Conservation (phyloP, 2,113 vertebrate genomes). For the Sterna hirundo region DNA sequence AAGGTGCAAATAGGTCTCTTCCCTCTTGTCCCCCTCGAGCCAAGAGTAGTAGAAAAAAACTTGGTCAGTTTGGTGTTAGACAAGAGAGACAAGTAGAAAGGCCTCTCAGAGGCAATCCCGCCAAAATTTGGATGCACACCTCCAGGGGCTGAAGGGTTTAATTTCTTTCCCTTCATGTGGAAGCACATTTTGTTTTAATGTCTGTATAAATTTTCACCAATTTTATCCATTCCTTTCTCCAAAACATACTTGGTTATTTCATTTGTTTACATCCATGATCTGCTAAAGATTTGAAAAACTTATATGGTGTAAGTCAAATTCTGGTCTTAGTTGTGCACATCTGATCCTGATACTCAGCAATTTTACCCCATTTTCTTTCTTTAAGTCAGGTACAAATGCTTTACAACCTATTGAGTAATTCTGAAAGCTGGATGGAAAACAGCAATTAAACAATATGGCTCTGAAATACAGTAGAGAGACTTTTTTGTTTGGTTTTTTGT, state of each 20-base stretch:
- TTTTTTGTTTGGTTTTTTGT: not conserved
- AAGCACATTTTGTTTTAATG: not conserved
- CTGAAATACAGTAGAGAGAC: not conserved
- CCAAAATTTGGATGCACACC: not conserved
- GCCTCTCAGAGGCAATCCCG: not conserved
- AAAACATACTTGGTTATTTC: not conserved
- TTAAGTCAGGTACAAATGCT: not conserved
- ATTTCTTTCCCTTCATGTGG: not conserved
- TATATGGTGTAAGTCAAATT: not conserved
- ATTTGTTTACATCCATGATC: not conserved
- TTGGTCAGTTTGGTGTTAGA: not conserved
- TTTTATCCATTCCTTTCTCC: not conserved
- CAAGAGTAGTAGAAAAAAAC: not conserved
- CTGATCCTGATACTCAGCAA: not conserved
- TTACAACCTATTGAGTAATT: not conserved
- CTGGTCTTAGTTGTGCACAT: not conserved
- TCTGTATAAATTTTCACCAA: not conserved
- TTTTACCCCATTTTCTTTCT: not conserved
- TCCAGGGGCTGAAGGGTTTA: not conserved
- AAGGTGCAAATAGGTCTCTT: not conserved
- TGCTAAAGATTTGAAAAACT: not conserved
- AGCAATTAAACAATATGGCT: not conserved
- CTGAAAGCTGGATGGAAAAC: not conserved
- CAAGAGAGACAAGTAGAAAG: not conserved
- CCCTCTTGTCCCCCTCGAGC: accelerated